Conservation (phyloP, 2,888 invertebrate genomes). For the Caenorhabditis japonica region DNA sequence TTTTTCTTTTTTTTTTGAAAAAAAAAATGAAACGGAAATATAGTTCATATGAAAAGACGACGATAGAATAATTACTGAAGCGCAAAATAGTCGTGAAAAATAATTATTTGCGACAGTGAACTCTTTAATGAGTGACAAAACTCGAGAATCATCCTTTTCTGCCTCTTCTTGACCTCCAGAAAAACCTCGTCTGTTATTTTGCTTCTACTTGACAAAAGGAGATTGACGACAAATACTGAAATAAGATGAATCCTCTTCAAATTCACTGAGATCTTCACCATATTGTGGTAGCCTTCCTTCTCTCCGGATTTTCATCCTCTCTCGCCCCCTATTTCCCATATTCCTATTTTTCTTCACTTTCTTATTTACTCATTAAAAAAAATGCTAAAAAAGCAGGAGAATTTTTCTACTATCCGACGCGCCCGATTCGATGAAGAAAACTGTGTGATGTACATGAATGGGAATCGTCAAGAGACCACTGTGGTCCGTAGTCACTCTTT, state of each 20-base stretch:
- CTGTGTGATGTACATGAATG: slow-evolving; percentile 57
- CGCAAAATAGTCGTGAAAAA: slow-evolving; percentile 12
- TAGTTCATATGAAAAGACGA: slow-evolving; percentile 8
- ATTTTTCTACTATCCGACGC: slow-evolving; percentile 28
- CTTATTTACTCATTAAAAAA: background rate
- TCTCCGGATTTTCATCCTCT: background rate
- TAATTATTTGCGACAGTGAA: slow-evolving; percentile 32
- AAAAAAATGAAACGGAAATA: slow-evolving; percentile 1
- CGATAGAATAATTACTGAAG: slow-evolving; percentile 19
- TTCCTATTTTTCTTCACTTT: background rate
- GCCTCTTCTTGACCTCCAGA: slow-evolving; percentile 20
- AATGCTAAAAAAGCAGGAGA: slow-evolving; percentile 27
- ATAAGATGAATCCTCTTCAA: slow-evolving; percentile 31
- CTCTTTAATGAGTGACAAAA: slow-evolving; percentile 13
- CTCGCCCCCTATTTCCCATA: slow-evolving; percentile 3
- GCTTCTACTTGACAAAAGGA: slow-evolving; percentile 28
- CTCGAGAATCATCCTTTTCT: background rate
- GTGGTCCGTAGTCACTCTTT: slow-evolving; percentile 39
- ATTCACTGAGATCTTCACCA: slow-evolving; percentile 17
- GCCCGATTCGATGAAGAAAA: slow-evolving; percentile 50
- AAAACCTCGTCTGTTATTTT: slow-evolving; percentile 31
- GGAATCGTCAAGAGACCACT: slow-evolving; percentile 28
- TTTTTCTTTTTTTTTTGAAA: slow-evolving; percentile 7
- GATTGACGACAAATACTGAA: slow-evolving; percentile 37
- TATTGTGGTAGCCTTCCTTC: slow-evolving; percentile 29